Conservation (phyloP, 1,140 invertebrate genomes). For the Neotoxoptera formosana region DNA sequence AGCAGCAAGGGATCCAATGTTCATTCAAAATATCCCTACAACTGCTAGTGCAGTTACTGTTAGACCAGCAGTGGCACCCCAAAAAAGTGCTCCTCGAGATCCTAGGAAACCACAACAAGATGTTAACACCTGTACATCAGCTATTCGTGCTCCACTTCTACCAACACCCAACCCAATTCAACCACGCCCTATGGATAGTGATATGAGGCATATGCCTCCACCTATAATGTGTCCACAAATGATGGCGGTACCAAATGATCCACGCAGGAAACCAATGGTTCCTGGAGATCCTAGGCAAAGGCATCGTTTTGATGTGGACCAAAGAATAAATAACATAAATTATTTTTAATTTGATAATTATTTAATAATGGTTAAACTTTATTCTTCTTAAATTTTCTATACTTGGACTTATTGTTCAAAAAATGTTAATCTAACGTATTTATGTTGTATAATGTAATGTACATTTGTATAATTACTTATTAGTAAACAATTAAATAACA, state of each 20-base stretch:
- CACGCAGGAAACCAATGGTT: constrained; percentile 43
- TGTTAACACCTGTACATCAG: not conserved
- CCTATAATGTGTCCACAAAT: constrained; percentile 55
- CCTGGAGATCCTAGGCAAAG: constrained; percentile 51
- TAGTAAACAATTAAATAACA: constrained; percentile 35
- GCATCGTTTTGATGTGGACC: constrained; percentile 49
- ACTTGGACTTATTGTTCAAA: not conserved
- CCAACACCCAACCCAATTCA: constrained; percentile 31
- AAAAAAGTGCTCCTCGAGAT: constrained; percentile 51
- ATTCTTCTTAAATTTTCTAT: not conserved
- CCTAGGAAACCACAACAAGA: constrained; percentile 51
- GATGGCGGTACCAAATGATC: constrained; percentile 54
- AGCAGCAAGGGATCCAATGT: constrained; percentile 47
- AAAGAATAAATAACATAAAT: constrained; percentile 55
- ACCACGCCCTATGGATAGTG: constrained; percentile 51
- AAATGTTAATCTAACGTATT: constrained; percentile 24
- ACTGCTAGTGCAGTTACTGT: not conserved
- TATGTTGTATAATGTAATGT: constrained; percentile 31
- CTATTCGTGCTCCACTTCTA: constrained; percentile 29
- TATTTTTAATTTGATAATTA: constrained; percentile 41
- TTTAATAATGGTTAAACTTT: not conserved
- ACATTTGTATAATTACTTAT: not conserved
- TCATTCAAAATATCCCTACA: not conserved
- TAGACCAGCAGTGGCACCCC: constrained; percentile 1
- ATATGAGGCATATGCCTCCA: constrained; percentile 49